phyloP scores from a whole-genome alignment of 1,140 invertebrate species.

The Delia radicum region DNA sequence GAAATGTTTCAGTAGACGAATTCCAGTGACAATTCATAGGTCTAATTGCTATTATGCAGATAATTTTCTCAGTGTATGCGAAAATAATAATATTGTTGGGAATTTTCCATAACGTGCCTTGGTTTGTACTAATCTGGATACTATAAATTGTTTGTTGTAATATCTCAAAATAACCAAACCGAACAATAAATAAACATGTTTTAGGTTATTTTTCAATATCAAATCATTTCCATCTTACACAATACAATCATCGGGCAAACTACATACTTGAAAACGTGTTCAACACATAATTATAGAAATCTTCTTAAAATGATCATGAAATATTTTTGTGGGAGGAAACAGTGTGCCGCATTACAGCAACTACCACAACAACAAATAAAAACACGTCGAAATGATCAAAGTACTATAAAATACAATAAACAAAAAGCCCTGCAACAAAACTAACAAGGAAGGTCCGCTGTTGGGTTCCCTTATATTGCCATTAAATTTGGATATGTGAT shows the following conservation, averaged over 20 bases:
- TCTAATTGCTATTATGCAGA: too few species aligned
- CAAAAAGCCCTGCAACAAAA: background rate
- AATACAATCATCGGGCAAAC: background rate
- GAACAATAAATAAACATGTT: background rate
- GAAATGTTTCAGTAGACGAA: too few species aligned
- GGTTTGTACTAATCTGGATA: background rate
- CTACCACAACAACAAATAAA: background rate
- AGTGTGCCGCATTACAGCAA: background rate
- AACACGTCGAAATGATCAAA: background rate
- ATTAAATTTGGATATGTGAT: too few species aligned
- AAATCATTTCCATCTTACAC: background rate
- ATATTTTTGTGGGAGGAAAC: background rate
- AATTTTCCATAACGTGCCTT: too few species aligned
- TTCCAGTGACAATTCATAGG: too few species aligned
- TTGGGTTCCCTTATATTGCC: too few species aligned
- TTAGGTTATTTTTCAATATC: background rate
- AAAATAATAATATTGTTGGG: too few species aligned
- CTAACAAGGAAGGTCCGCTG: too few species aligned
- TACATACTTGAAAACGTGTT: background rate
- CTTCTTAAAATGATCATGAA: conserved; percentile 1
- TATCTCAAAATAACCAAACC: background rate
- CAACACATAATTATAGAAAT: conserved; percentile 2
- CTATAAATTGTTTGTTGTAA: background rate
- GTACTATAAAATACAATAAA: background rate
- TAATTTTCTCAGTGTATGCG: too few species aligned